Evolutionary conservation across 2,888 invertebrate genomes (phyloP).

Genomic region (Athalia circularis): DNA sequence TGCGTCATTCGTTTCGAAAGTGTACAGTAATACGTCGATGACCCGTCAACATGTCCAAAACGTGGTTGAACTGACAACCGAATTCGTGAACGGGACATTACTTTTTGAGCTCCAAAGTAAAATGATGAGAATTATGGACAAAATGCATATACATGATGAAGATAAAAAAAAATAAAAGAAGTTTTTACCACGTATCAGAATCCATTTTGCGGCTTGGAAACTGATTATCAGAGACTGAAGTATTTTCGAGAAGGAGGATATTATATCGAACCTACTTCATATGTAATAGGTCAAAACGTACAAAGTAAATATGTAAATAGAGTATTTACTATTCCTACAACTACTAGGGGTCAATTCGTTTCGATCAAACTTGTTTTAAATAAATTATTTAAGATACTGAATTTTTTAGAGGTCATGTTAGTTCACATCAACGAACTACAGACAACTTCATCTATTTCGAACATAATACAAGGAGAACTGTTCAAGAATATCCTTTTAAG

Average conservation of each 20-base stretch:
- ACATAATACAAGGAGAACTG: constrained; percentile 17
- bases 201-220: constrained; percentile 34
- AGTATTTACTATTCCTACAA: constrained; percentile 12
- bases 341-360: constrained; percentile 36
- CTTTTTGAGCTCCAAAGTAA: constrained; percentile 1
- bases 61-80: constrained; percentile 1
- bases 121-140: constrained; percentile 7
- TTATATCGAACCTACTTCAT: constrained; percentile 19
- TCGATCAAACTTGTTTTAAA: constrained; percentile 31
- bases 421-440: constrained; percentile 1
- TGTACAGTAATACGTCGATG: constrained; percentile 38
- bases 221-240: constrained; percentile 21
- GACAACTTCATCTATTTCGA: neutral
- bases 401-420: neutral
- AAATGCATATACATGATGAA: constrained; percentile 2
- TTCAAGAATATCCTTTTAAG: constrained; percentile 27
- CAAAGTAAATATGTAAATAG: constrained; percentile 24
- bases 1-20: constrained; percentile 36
- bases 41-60: constrained; percentile 34
- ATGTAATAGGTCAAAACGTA: constrained; percentile 24
- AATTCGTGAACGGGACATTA: constrained; percentile 5
- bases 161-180: constrained; percentile 29
- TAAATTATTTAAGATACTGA: constrained; percentile 31
- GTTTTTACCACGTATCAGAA: constrained; percentile 21
- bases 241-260: constrained; percentile 7